Evolutionary conservation across 2,888 invertebrate species (phyloP), one percentile per base, ranked within the genome.

Genomic region (Macrophya alboannulata): DNA sequence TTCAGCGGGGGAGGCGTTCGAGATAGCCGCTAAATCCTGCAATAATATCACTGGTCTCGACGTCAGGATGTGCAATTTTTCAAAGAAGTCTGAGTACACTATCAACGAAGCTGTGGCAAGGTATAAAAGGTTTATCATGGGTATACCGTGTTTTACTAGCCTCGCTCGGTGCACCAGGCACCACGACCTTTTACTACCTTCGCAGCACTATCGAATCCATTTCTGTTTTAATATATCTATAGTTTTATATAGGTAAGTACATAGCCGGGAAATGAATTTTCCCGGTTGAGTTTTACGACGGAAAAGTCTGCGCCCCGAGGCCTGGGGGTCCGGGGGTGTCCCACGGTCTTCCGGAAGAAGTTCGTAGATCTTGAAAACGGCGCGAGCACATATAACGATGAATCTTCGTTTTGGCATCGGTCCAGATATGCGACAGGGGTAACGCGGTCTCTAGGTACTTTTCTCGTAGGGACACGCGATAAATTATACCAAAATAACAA

Each of bases 41-140:
- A 43, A 87, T 5, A 86, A 86, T 9, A 86, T 93, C 55, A 85
- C 89, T 31, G 88, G 87, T 68, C 87, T 92, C 74, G 91, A 92
- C 85, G 87, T 87, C 68, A 90, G 92, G 86, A 91, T 93, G 91
- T 92, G 92, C 86, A 91, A 92, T 89, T 91, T 92, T 86, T 88
- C 88, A 31, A 89, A 89, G 77, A 89, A 91, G 88, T 90, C 91
- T 21, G 91, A 92, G 85, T 89, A 86, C 84, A 88, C 88, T 21
- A 91, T 92, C 85, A 87, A 85, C 82, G 88, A 91, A 84, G 90
- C 79, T 68, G 87, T 90, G 72, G 37, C 79, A 82, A 90, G 92
- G 92, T 92, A 86, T 90, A 87, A 37, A 71, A 31, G 40, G 5
- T 21, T 31, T n/a, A 31, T 45, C 37, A 31, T 45, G 31, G 31